Percentiles rank a stretch among this genome's conserved stretches.
phyloP scores from a whole-genome alignment of 2,888 invertebrate genomes.

The Parasteatoda lunata region DNA sequence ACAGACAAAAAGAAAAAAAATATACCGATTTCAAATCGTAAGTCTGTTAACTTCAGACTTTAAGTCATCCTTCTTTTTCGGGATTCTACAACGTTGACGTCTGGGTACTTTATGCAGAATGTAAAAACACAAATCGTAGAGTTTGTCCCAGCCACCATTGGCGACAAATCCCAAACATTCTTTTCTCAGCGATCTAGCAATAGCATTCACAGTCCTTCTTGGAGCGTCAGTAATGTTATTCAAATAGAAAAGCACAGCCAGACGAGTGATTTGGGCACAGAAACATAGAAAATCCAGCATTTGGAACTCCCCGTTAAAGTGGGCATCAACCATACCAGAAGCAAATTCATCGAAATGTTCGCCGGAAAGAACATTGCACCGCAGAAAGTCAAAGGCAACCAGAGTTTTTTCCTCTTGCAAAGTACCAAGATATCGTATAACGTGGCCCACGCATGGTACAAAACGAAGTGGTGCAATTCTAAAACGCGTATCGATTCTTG shows the following conservation, averaged over 20 bases:
- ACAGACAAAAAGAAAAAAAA: too few species aligned
- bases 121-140: conserved; percentile 35
- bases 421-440: conserved; percentile 9
- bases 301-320: conserved; percentile 37
- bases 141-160: conserved; percentile 31
- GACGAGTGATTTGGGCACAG: conserved; percentile 32
- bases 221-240: conserved; percentile 36
- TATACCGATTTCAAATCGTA: too few species aligned
- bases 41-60: neutral
- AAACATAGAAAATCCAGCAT: conserved; percentile 41
- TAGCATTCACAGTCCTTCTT: conserved; percentile 7
- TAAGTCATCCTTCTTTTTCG: neutral
- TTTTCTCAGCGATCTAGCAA: conserved; percentile 1
- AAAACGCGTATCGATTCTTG: conserved; percentile 1
- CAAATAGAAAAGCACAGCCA: conserved; percentile 28
- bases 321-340: conserved; percentile 21
- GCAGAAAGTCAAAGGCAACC: conserved; percentile 22
- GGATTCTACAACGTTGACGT: conserved; percentile 20
- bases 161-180: conserved; percentile 15
- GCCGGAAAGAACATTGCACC: conserved; percentile 28
- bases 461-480: conserved; percentile 13
- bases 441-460: conserved; percentile 36
- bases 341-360: conserved; percentile 45
- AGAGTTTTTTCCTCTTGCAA: conserved; percentile 32
- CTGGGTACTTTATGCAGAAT: conserved; percentile 28